Evolutionary conservation across 2,888 invertebrate genomes (phyloP).

Genomic region (Andrena bicolor): DNA sequence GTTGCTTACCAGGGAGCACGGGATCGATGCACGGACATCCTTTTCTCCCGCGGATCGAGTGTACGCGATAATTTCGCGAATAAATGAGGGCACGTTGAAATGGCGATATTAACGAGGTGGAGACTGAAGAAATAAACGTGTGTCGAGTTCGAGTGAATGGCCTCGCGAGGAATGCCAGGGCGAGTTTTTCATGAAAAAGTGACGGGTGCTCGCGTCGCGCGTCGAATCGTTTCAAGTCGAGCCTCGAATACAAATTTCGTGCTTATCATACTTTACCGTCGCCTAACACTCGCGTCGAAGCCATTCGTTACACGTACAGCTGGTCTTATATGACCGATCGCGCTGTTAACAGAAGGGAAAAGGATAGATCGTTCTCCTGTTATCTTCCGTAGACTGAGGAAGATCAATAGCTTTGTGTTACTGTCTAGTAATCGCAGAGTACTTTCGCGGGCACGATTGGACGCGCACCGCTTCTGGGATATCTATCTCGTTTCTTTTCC

Average conservation of each 20-base stretch:
- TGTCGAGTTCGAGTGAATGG: not conserved
- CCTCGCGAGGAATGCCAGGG: not conserved
- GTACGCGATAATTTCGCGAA: constrained; percentile 1
- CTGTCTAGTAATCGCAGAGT: constrained; percentile 33
- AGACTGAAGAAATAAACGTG: not conserved
- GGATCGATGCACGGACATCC: not conserved
- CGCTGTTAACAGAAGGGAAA: constrained; percentile 23
- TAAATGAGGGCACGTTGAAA: constrained; percentile 1
- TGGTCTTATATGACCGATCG: not conserved
- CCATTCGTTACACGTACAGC: not conserved
- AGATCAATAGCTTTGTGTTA: constrained; percentile 37
- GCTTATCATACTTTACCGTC: not conserved
- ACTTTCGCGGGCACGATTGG: constrained; percentile 12
- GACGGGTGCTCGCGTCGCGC: not conserved
- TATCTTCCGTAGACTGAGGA: constrained; percentile 27
- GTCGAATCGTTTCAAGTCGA: not conserved
- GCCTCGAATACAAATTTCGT: not conserved
- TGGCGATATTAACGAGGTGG: not conserved
- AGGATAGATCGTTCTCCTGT: constrained; percentile 14
- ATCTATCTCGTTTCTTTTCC: not conserved
- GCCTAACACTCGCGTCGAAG: not conserved
- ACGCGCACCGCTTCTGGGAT: constrained; percentile 8
- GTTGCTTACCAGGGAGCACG: not conserved
- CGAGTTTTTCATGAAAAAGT: not conserved
- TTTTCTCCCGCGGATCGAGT: not conserved